These are phyloP conservation scores for Ligdia adustata DNA, from an alignment of 2,888 invertebrate genomes.

Conservation along the genomic window DNA sequence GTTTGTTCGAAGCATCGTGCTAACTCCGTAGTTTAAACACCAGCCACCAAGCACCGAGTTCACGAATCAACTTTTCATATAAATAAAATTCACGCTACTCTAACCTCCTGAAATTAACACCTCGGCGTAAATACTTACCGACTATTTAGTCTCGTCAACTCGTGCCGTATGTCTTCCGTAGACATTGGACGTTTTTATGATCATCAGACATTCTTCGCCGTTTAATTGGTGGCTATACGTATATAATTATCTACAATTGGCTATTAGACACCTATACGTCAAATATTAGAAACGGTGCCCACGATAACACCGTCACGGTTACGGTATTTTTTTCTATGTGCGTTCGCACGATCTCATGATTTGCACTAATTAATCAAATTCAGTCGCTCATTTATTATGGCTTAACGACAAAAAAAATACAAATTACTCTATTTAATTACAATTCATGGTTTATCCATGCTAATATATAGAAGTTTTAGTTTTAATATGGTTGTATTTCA, in stretches of 20 bases:
- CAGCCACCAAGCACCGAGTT: conserved; percentile 70
- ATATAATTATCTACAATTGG: conserved; percentile 27
- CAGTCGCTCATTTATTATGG: too few relatives aligned
- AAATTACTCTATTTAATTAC: too few relatives aligned
- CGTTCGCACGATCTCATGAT: conserved; percentile 29
- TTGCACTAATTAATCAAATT: conserved; percentile 31
- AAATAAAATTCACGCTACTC: conserved; percentile 84
- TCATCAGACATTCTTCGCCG: conserved; percentile 32
- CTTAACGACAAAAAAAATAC: too few relatives aligned
- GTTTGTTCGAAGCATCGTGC: conserved; percentile 79
- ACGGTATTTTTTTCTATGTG: conserved; percentile 34
- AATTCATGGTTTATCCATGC: too few relatives aligned
- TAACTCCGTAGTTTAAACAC: conserved; percentile 82
- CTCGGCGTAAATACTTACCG: conserved; percentile 71
- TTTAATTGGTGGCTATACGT: conserved; percentile 50
- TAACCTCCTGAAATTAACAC: conserved; percentile 84
- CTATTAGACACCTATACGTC: conserved; percentile 51
- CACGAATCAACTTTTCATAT: conserved; percentile 84
- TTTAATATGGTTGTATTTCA: too few relatives aligned
- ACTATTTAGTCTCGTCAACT: conserved; percentile 73
- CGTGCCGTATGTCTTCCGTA: conserved; percentile 61
- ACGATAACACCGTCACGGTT: conserved; percentile 33
- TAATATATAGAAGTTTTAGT: too few relatives aligned
- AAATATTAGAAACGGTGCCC: conserved; percentile 42
- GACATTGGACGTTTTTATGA: conserved; percentile 53